A percentile compares a stretch with the other conserved stretches of the same genome.
phyloP scores from a whole-genome alignment of 2,113 vertebrate species.

The Rhadina sibilatrix region DNA sequence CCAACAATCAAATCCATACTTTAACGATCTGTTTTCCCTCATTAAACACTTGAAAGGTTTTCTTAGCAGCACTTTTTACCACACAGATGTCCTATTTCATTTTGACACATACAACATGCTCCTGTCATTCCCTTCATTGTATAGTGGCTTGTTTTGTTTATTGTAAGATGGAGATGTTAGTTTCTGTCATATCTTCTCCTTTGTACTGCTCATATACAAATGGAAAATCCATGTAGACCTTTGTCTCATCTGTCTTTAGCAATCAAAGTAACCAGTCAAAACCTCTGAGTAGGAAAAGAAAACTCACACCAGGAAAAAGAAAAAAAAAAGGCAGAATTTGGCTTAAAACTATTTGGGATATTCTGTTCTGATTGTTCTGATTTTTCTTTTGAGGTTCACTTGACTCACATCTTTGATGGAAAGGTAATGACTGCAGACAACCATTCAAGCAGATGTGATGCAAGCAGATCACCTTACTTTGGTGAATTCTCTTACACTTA shows the following conservation, averaged over 20 bases:
- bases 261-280: not conserved
- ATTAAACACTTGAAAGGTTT: constrained; percentile 54
- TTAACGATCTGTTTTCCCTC: constrained; percentile 52
- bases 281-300: not conserved
- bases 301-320: not conserved
- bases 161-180: not conserved
- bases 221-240: not conserved
- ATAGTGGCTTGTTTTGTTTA: constrained; percentile 6
- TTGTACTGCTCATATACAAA: constrained; percentile 7
- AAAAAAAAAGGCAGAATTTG: not conserved
- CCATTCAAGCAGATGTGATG: not conserved
- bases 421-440: not conserved
- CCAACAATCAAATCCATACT: constrained; percentile 51
- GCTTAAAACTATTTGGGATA: not conserved
- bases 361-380: not conserved
- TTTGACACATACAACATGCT: constrained; percentile 11
- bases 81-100: not conserved
- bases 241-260: not conserved
- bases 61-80: constrained; percentile 3
- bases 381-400: not conserved
- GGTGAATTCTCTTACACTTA: not conserved
- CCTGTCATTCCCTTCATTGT: not conserved
- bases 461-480: not conserved
- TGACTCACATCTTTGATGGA: not conserved
- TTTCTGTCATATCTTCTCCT: not conserved